Base-by-base conservation (phyloP, 1,140 invertebrate species). In the Sitobion miscanthi region DNA sequence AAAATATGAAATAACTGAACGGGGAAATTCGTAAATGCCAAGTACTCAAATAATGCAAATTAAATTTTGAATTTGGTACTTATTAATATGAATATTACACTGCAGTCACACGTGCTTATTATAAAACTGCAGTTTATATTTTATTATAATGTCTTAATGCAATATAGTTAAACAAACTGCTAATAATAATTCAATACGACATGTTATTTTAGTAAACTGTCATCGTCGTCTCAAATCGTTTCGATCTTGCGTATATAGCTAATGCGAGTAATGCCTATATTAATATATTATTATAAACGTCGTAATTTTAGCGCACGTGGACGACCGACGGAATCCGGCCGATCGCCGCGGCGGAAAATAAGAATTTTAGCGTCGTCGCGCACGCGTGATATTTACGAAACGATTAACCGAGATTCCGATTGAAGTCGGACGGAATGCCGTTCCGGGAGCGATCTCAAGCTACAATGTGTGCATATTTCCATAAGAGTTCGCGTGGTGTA, bases 311-410 rank as follows among this genome's bases (percentile, higher is more conserved):
- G 62, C 30, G 62, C 62, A 14, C 62, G 62, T 69, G 62, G 62
- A 69, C 62, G 11, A 69, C 62, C 30, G n/a, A n/a, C 11, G 47
- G 86, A 52, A 88, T 88, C 35, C 47, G 2, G 14, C 85, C 45
- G 47, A 49, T 47, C 45, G 17, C 47, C 30, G 17, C 47, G 47
- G 47, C n/a, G 6, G 30, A n/a, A 17, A 87, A 47, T 49, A 87
- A 87, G 85, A 88, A 88, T 88, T 88, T 88, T 35, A 88, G 86
- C 86, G 86, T 88, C 86, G 45, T 47, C 47, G 85, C 47, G 83
- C 83, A 38, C 83, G 23, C 23, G 4, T 38, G 42, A n/a, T 85
- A 42, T 42, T 45, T 47, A 42, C 30, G n/a, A 21, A 88, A 88
- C 86, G n/a, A 52, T 52, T 52, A 88, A 88, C 14, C 45, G 86